Evolutionary conservation across 1,140 invertebrate genomes (phyloP).

Genomic region (Homalodisca vitripennis): DNA sequence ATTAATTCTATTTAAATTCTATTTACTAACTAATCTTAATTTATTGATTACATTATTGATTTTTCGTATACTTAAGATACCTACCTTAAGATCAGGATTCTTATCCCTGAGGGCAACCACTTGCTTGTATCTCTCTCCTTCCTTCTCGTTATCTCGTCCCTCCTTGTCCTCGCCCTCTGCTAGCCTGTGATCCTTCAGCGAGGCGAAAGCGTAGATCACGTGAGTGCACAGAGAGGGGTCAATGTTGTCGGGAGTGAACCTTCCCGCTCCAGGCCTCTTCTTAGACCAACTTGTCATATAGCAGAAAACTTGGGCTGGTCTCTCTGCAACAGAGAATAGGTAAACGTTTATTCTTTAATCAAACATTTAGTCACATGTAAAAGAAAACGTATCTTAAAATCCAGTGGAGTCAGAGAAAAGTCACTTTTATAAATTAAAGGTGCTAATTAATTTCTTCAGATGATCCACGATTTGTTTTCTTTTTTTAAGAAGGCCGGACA

Average conservation of each 20-base stretch:
- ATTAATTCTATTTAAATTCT: too few species aligned
- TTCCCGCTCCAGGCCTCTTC: slow-evolving; percentile 80
- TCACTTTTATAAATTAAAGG: too few species aligned
- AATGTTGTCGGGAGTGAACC: slow-evolving; percentile 85
- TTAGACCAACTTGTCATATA: slow-evolving; percentile 94
- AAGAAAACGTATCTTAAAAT: too few species aligned
- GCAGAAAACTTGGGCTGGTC: slow-evolving; percentile 83
- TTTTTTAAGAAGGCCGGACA: too few species aligned
- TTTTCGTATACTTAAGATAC: too few species aligned
- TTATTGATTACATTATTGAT: too few species aligned
- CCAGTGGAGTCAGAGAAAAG: too few species aligned
- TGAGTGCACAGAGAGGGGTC: slow-evolving; percentile 88
- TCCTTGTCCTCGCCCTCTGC: slow-evolving; percentile 68
- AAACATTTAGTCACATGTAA: too few species aligned
- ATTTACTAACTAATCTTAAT: too few species aligned
- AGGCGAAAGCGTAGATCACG: slow-evolving; percentile 90
- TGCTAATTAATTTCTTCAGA: too few species aligned
- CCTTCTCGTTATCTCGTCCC: slow-evolving; percentile 77
- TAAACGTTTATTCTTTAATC: too few species aligned
- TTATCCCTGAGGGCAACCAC: slow-evolving; percentile 81
- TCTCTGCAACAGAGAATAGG: slow-evolving; percentile 60
- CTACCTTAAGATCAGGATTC: slow-evolving; percentile 85
- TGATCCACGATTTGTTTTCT: too few species aligned
- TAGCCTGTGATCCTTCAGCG: slow-evolving; percentile 79
- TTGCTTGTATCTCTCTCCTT: slow-evolving; percentile 76